These are phyloP conservation scores for Eucera pruinosa DNA, from an alignment of 2,888 invertebrate genomes.

Conservation along the genomic window DNA sequence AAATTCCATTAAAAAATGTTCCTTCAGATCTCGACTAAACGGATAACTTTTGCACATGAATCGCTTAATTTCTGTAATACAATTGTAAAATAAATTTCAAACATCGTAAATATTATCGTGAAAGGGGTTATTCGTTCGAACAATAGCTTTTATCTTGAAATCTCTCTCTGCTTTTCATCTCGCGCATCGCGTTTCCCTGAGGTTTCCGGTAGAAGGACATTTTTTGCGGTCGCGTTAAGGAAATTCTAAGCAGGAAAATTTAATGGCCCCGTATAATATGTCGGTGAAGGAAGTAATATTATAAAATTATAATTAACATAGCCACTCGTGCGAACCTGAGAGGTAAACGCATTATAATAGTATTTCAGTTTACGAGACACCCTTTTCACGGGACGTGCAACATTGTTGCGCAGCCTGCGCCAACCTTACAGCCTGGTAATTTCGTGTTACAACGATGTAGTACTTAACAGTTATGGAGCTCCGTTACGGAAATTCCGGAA, in stretches of 20 bases:
- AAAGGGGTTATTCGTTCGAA: too few species aligned
- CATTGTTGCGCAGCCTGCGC: slow-evolving; percentile 21
- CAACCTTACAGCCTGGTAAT: slow-evolving; percentile 38
- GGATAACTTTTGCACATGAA: too few species aligned
- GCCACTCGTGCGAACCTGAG: neutral
- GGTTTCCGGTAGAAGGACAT: neutral
- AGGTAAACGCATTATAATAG: slow-evolving; percentile 38
- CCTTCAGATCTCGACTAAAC: too few species aligned
- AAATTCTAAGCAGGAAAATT: slow-evolving; percentile 18
- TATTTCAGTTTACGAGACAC: slow-evolving; percentile 41
- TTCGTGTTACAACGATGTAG: slow-evolving; percentile 38
- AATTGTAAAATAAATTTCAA: neutral
- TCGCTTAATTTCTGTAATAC: too few species aligned
- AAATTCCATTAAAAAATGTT: too few species aligned
- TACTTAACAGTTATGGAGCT: slow-evolving; percentile 28
- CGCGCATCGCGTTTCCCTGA: neutral
- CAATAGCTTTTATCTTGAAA: too few species aligned
- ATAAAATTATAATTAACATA: slow-evolving; percentile 42
- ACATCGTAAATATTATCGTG: too few species aligned
- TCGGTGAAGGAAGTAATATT: slow-evolving; percentile 15
- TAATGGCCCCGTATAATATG: neutral
- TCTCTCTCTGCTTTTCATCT: neutral
- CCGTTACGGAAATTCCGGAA: neutral
- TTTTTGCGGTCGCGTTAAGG: slow-evolving; percentile 12
- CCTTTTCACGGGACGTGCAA: slow-evolving; percentile 25